Percentiles rank a stretch among this genome's conserved stretches.
Conservation (phyloP, 2,113 vertebrate genomes). For the Thymallus thymallus region DNA sequence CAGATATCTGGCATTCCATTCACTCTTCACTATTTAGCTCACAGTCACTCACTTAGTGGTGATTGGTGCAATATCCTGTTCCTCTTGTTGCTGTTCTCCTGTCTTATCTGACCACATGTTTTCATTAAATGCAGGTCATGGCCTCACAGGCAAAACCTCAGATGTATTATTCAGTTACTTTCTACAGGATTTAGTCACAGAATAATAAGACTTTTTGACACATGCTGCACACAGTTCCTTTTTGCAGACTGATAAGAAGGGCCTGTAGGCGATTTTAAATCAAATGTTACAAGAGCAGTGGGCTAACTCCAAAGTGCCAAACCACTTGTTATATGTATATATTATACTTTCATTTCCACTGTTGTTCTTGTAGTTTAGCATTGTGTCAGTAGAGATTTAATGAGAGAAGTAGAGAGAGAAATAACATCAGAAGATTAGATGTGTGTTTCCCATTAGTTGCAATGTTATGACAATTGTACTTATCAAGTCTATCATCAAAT, state of each 20-base stretch:
- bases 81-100: constrained; percentile 7
- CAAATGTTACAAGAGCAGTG: too few relatives aligned
- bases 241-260: constrained; percentile 15
- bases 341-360: too few relatives aligned
- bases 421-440: too few relatives aligned
- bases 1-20: background rate
- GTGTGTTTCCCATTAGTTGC: too few relatives aligned
- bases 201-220: constrained; percentile 41
- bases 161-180: constrained; percentile 46
- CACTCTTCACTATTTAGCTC: constrained; percentile 17
- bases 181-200: constrained; percentile 52
- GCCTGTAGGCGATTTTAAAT: too few relatives aligned
- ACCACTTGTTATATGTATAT: too few relatives aligned
- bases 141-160: constrained; percentile 28
- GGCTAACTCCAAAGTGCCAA: too few relatives aligned
- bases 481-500: too few relatives aligned
- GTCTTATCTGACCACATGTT: constrained; percentile 27
- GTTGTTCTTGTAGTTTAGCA: too few relatives aligned
- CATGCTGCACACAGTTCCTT: constrained; percentile 23
- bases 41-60: background rate
- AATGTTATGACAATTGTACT: too few relatives aligned
- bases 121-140: constrained; percentile 27
- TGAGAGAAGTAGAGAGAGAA: constrained; percentile 45
- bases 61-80: constrained; percentile 8
- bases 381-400: constrained; percentile 39